phyloP scores from a whole-genome alignment of 2,113 vertebrate species.

The Entosphenus tridentatus region DNA sequence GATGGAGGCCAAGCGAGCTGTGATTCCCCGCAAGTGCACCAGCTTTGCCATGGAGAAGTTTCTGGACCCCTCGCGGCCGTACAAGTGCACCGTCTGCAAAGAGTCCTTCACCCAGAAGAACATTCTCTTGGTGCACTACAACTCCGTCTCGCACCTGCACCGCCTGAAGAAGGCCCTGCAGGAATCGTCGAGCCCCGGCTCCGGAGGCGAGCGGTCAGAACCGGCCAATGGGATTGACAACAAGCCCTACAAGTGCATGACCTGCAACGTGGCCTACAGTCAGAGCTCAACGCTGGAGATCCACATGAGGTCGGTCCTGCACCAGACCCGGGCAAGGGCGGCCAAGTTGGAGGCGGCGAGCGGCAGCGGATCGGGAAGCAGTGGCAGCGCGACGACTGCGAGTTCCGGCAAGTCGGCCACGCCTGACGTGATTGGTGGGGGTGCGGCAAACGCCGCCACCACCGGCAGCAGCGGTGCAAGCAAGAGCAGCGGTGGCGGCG shows the following conservation, averaged over 20 bases:
- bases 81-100: constrained; percentile 97
- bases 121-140: constrained; percentile 92
- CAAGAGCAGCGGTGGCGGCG: constrained; percentile 23
- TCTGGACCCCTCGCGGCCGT: constrained; percentile 83
- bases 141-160: constrained; percentile 91
- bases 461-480: neutral
- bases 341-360: constrained; percentile 86
- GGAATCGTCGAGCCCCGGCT: constrained; percentile 55
- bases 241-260: constrained; percentile 95
- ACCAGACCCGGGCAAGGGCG: constrained; percentile 88
- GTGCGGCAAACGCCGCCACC: neutral
- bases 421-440: no score
- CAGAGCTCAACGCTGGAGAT: constrained; percentile 97
- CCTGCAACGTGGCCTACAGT: constrained; percentile 90
- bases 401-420: no score
- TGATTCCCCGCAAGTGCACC: constrained; percentile 74
- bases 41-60: constrained; percentile 99
- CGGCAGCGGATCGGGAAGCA: constrained; percentile 17
- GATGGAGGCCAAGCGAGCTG: constrained; percentile 77
- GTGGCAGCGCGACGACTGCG: no score
- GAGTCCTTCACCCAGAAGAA: constrained; percentile 98
- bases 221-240: constrained; percentile 30
- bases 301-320: constrained; percentile 92
- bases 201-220: neutral
- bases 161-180: constrained; percentile 92